Base-by-base conservation (phyloP, 2,797 vertebrate genomes). In the Lates japonicus region DNA sequence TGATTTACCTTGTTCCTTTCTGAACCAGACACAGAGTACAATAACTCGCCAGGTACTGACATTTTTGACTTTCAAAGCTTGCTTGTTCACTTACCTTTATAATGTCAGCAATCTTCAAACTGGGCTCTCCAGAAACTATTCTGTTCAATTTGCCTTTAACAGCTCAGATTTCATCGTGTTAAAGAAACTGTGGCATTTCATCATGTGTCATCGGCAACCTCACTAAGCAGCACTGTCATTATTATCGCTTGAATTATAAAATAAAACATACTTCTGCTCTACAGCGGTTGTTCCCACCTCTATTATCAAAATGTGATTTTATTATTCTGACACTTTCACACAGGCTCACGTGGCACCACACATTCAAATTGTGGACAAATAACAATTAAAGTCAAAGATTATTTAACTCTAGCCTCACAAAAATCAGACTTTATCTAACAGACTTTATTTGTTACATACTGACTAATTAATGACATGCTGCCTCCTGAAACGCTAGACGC, bases 371-470 rank as follows among this genome's bases (percentile, higher is more conserved):
- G n/a, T n/a, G n/a, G n/a, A n/a, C n/a, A n/a, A n/a, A n/a, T n/a
- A n/a, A n/a, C 22, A 71, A 58, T 58, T 58, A 49, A 63, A 58
- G 51, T 70, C 13, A 55, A 14, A 44, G 13, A 54, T 33, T 10
- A 33, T 19, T 59, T 41, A 42, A 60, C 46, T 69, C 29, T 8
- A n/a, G 48, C 20, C 48, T 49, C 29, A 13, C 12, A 35, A 39
- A 39, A 58, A 35, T 6, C 49, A 41, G 59, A 17, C 19, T 58
- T 16, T 17, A 3, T 35, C 61, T 59, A 16, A 25, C 1, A 9
- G 20, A 29, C n/a, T 9, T 33, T 67, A 52, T 19, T 33, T 46
- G 8, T 19, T 20, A 12, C 16, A 13, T 31, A 31, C 17, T 14
- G 14, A 44, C 10, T 33, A 12, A 70, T 49, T 60, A 51, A 33